Percentiles rank a stretch among this genome's conserved stretches.
These are phyloP conservation scores for Melanotaenia maccullochi DNA, from an alignment of 2,797 vertebrate genomes.

Conservation along the genomic window DNA sequence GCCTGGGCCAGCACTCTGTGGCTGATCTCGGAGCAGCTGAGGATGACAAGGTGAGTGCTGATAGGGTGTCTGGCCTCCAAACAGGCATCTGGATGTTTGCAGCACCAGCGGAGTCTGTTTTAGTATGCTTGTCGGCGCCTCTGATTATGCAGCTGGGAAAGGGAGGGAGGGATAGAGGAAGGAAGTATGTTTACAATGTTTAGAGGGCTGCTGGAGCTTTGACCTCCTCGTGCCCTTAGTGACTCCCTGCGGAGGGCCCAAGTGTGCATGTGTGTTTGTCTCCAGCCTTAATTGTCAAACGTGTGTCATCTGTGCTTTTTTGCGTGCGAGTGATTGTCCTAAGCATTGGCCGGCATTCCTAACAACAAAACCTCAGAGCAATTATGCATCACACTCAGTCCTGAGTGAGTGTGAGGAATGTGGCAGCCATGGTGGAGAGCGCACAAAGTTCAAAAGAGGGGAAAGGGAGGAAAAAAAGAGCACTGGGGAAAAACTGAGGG, in stretches of 20 bases:
- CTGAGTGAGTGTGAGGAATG: slow-evolving; percentile 67
- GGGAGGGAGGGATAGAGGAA: slow-evolving; percentile 62
- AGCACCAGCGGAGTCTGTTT: slow-evolving; percentile 47
- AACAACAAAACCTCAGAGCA: slow-evolving; percentile 73
- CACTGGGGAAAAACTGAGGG: slow-evolving; percentile 57
- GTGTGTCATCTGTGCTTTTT: slow-evolving; percentile 56
- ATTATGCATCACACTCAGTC: slow-evolving; percentile 61
- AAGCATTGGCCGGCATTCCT: slow-evolving; percentile 65
- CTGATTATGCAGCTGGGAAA: slow-evolving; percentile 76
- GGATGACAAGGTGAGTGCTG: slow-evolving; percentile 79
- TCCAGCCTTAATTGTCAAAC: slow-evolving; percentile 66
- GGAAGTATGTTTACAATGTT: slow-evolving; percentile 81
- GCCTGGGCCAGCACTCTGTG: slow-evolving; percentile 52
- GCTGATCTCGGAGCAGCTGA: slow-evolving; percentile 84
- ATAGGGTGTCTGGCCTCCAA: slow-evolving; percentile 34
- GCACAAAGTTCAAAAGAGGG: slow-evolving; percentile 66
- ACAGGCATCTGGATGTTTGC: slow-evolving; percentile 53
- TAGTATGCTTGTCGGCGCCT: slow-evolving; percentile 74
- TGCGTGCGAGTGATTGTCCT: slow-evolving; percentile 48
- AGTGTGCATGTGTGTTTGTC: slow-evolving; percentile 60
- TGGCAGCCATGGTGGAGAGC: slow-evolving; percentile 64
- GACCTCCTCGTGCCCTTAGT: slow-evolving; percentile 70
- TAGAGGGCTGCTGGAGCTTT: slow-evolving; percentile 77
- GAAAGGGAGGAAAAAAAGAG: slow-evolving; percentile 30
- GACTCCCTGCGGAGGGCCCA: slow-evolving; percentile 66